phyloP scores from a whole-genome alignment of 92 coral and sea anemone species.

The Phenganax subtilis region DNA sequence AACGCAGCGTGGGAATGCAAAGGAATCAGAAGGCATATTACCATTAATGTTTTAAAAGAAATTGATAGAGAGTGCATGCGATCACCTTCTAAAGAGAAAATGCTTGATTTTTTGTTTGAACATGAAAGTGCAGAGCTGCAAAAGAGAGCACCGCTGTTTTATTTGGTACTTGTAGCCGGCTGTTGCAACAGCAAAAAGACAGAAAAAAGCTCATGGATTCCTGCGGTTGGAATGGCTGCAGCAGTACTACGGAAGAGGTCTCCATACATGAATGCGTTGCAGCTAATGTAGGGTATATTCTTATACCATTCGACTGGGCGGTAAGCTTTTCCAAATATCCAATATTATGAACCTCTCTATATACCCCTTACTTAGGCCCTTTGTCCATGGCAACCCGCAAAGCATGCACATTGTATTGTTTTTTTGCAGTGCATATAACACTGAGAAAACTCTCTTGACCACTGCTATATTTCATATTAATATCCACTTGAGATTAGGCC shows the following conservation, averaged over 20 bases:
- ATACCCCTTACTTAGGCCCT: neutral
- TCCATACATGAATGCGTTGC: slow-evolving; percentile 59
- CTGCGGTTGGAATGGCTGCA: slow-evolving; percentile 81
- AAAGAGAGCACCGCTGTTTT: slow-evolving; percentile 56
- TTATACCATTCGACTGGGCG: slow-evolving; percentile 64
- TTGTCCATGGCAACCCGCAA: neutral
- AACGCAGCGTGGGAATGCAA: slow-evolving; percentile 55
- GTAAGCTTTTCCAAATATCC: slow-evolving; percentile 41
- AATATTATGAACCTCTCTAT: neutral
- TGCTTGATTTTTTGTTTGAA: slow-evolving; percentile 53
- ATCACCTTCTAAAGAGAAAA: slow-evolving; percentile 47
- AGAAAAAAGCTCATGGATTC: slow-evolving; percentile 40
- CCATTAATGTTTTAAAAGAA: slow-evolving; percentile 44
- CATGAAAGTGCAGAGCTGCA: slow-evolving; percentile 42
- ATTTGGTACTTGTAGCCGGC: slow-evolving; percentile 47
- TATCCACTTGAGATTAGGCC: too few relatives aligned
- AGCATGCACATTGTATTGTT: neutral
- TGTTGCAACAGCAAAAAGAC: slow-evolving; percentile 44
- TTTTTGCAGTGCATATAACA: too few relatives aligned
- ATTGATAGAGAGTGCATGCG: slow-evolving; percentile 51
- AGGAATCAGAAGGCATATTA: slow-evolving; percentile 46
- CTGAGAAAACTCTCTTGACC: too few relatives aligned
- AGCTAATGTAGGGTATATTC: slow-evolving; percentile 51
- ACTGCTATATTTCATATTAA: too few relatives aligned
- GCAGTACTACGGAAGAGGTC: slow-evolving; percentile 57